Evolutionary conservation across 1,140 invertebrate genomes (phyloP), one percentile per base, ranked within the genome.

Genomic region (Nasonia longicornis): DNA sequence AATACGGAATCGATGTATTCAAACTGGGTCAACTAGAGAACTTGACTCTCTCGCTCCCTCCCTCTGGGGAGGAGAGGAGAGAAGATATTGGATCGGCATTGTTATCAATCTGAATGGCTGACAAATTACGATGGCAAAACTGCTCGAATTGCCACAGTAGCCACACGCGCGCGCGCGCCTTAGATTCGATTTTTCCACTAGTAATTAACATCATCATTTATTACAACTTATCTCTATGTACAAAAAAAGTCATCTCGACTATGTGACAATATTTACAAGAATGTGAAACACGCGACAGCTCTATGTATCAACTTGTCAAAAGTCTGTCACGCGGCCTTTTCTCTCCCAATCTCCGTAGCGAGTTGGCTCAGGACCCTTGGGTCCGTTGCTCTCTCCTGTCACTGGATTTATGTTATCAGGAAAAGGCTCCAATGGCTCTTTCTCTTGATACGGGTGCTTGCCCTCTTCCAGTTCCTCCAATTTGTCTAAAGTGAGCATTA

Each of bases 261-360:
- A 35, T 35, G 2, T 16, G 48, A 16, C 48, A n/a, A 58, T 71
- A 71, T 71, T 71, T 38, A 35, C 31, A 38, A 79, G 22, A 70
- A 8, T 4, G 12, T 73, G 14, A 67, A 12, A 29, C 58, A 63
- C 10, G 64, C 4, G 64, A 29, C 26, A 14, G 29, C 14, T 67
- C n/a, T 29, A 67, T 67, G 67, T 66, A 42, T 52, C 10, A 20
- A 42, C 64, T 29, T 71, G 66, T 88, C 93, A 99, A 92, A 99
- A 99, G 91, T 99, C 98, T 12, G 96, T 93, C 16, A 98, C 97
- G 87, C 98, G 92, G 80, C 99, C 99, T 92, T 99, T 99, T 83
- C 98, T 93, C 89, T 99, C 99, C 98, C 99, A 99, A 92, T 99
- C 99, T 6, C 98, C 98, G 92, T 98, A 99, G 84, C 98, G 93